A percentile compares a stretch with the other conserved stretches of the same genome.
phyloP scores from a whole-genome alignment of 2,888 invertebrate genomes.

The Cryptocephalus primarius region DNA sequence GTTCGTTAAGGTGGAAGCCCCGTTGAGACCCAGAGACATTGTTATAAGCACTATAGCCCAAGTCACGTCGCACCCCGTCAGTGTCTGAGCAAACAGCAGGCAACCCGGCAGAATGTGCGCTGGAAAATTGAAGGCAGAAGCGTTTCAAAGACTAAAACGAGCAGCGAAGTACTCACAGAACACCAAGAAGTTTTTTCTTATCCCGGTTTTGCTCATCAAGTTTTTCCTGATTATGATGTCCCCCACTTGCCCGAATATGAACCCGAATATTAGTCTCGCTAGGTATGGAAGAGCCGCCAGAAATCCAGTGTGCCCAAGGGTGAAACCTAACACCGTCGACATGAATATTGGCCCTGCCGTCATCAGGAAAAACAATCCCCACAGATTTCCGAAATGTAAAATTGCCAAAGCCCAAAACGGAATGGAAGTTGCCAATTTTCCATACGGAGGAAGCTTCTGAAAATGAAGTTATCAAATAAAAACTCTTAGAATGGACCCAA shows the following conservation, averaged over 20 bases:
- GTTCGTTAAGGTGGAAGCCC: constrained; percentile 34
- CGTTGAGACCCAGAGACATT: constrained; percentile 51
- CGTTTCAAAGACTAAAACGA: background rate
- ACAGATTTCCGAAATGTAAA: constrained; percentile 65
- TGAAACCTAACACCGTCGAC: constrained; percentile 59
- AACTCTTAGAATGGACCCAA: background rate
- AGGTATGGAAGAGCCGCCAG: constrained; percentile 61
- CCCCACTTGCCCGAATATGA: constrained; percentile 59
- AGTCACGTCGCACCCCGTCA: constrained; percentile 50
- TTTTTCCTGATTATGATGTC: constrained; percentile 47
- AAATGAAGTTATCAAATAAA: constrained; percentile 18
- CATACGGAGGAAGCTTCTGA: constrained; percentile 56
- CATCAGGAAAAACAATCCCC: constrained; percentile 66
- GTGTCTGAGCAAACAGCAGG: constrained; percentile 42
- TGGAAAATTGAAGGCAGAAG: constrained; percentile 15
- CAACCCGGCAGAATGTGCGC: constrained; percentile 42
- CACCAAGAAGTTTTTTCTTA: constrained; percentile 54
- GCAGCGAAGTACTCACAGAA: constrained; percentile 41
- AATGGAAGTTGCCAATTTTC: constrained; percentile 48
- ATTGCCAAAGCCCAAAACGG: constrained; percentile 57
- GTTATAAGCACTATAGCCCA: constrained; percentile 55
- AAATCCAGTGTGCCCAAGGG: constrained; percentile 57
- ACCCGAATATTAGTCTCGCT: constrained; percentile 55
- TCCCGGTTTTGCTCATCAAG: constrained; percentile 42
- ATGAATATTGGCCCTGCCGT: constrained; percentile 68